Base-by-base conservation (phyloP, 1,140 invertebrate species). In the Ceratina australensis region DNA sequence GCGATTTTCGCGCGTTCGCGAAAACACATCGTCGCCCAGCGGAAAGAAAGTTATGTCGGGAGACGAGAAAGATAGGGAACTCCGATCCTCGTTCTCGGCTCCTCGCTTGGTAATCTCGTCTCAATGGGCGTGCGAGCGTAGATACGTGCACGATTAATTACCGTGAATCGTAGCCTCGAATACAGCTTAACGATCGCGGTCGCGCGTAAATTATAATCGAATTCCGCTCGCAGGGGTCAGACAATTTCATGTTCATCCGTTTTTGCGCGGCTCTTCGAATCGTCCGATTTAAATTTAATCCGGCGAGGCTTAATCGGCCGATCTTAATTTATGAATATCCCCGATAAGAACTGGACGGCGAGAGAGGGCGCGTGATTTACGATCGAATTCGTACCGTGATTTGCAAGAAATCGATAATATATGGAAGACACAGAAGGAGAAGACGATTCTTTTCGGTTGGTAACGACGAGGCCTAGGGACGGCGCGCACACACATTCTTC, bases 261-360 rank as follows among this genome's bases (percentile, higher is more conserved):
- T 73, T 65, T 65, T 73, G 72, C 52, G 72, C 47, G 74, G n/a
- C 28, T 59, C 66, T 52, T 52, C 66, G 66, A 71, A 57, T 77
- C 61, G 72, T 56, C 33, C 61, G 61, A 54, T 64, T 74, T 56
- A 50, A 77, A 77, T 77, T 71, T 77, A 77, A 77, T 77, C 74
- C 74, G 74, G 12, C 74, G 26, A 16, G 57, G 33, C n/a, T 75
- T 77, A 77, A 77, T 77, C 74, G 67, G 16, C 15, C 67, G 74
- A 77, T 77, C 74, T 77, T 69, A 77, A 77, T 77, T 77, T 77
- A 77, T 77, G 74, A 77, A 77, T 77, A 77, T 71, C 74, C 66
- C 57, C 74, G 74, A 77, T 68, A 71, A 77, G 74, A 71, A 71
- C 16, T 33, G 26, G 26, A 66, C 52, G 47, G 42, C 52, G 57